phyloP scores from a whole-genome alignment of 2,113 vertebrate genomes.

The Sardina pilchardus region DNA sequence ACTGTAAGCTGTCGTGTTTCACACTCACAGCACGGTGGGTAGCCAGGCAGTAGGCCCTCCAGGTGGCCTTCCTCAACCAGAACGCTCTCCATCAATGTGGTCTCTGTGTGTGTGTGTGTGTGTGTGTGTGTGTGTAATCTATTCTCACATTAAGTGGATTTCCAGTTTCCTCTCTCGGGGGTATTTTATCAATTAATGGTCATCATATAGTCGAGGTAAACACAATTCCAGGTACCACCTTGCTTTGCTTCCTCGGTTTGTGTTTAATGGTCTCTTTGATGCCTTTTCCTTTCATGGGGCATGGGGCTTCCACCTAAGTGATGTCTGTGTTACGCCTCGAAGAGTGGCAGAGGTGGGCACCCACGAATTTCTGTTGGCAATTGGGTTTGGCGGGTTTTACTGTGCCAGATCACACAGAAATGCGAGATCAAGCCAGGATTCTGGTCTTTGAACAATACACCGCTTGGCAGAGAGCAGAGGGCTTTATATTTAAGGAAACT shows the following conservation, averaged over 20 bases:
- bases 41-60: conserved; percentile 3
- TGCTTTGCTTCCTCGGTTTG: neutral
- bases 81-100: neutral
- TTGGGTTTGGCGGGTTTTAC: neutral
- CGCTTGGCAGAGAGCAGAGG: conserved; percentile 45
- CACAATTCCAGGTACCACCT: conserved; percentile 6
- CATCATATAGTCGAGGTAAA: conserved; percentile 11
- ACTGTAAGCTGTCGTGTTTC: neutral
- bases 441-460: conserved; percentile 38
- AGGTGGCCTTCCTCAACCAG: neutral
- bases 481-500: conserved; percentile 41
- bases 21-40: neutral
- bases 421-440: conserved; percentile 38
- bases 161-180: neutral
- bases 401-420: conserved; percentile 43
- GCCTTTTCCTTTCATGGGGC: conserved; percentile 8
- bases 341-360: conserved; percentile 26
- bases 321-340: neutral
- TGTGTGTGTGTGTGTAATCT: neutral
- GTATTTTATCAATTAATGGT: neutral
- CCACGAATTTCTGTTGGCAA: conserved; percentile 49
- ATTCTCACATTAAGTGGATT: neutral
- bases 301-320: neutral
- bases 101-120: no score
- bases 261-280: conserved; percentile 19